phyloP scores from a whole-genome alignment of 2,113 vertebrate genomes.

The Carassius carassius region DNA sequence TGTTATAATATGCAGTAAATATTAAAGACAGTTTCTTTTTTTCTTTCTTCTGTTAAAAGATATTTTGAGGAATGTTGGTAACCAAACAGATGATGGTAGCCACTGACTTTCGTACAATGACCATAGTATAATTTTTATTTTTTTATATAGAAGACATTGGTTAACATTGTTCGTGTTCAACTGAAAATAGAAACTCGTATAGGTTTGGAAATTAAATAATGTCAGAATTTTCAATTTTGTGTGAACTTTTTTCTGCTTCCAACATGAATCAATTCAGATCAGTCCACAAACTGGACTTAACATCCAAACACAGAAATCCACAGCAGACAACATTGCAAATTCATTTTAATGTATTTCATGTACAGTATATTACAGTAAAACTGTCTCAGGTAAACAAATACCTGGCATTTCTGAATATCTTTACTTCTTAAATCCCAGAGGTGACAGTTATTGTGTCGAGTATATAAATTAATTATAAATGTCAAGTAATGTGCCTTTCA shows the following conservation, averaged over 20 bases:
- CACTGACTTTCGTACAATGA: no score
- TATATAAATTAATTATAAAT: background rate
- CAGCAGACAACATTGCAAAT: slow-evolving; percentile 67
- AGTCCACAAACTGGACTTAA: background rate
- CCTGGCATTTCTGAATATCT: background rate
- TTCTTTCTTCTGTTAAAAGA: background rate
- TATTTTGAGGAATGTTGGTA: background rate
- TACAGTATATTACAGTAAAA: slow-evolving; percentile 66
- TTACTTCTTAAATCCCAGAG: slow-evolving; percentile 2
- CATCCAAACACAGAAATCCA: background rate
- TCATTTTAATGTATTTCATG: slow-evolving; percentile 65
- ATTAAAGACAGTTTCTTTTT: background rate
- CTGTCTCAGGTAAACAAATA: slow-evolving; percentile 56
- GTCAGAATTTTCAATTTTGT: background rate
- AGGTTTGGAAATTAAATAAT: no score
- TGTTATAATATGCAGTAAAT: background rate
- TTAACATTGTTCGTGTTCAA: background rate
- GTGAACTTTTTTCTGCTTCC: background rate
- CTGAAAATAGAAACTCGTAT: no score
- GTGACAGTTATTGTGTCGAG: background rate
- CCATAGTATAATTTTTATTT: no score
- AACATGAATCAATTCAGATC: background rate
- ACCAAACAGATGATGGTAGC: no score
- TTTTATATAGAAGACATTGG: background rate
- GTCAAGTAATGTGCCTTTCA: background rate